Conservation (phyloP, 2,113 vertebrate species). For the Microcebus tavaratra region DNA sequence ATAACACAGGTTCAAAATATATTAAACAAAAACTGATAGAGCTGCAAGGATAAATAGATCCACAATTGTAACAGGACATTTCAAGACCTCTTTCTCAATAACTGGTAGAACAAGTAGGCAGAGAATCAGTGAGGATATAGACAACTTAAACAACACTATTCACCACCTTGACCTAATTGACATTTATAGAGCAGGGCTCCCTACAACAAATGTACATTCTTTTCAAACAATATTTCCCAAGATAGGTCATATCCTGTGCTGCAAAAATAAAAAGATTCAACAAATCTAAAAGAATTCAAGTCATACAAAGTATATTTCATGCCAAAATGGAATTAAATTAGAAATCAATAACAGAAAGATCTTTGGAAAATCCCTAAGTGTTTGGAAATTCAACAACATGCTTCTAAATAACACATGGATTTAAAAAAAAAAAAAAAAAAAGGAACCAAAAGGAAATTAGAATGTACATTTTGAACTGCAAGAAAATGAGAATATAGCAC, state of each 20-base stretch:
- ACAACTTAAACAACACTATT: not conserved
- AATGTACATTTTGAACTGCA: not conserved
- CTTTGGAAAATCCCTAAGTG: not conserved
- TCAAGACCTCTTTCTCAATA: not conserved
- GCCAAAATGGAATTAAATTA: not conserved
- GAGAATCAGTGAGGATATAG: not conserved
- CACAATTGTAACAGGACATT: not conserved
- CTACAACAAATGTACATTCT: not conserved
- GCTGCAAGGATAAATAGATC: not conserved
- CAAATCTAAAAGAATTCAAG: not conserved
- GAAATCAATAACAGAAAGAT: not conserved
- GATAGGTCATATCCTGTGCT: not conserved
- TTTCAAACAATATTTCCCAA: not conserved
- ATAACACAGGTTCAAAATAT: slow-evolving; percentile 13
- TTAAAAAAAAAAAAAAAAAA: not conserved
- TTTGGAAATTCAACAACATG: not conserved
- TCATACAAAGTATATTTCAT: not conserved
- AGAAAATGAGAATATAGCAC: not conserved
- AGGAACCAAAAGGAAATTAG: not conserved
- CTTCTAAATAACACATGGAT: not conserved
- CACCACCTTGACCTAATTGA: not conserved
- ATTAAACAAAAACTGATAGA: not conserved
- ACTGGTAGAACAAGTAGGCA: not conserved
- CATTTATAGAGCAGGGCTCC: not conserved
- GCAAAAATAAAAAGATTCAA: not conserved